Base-by-base conservation (phyloP, 2,888 invertebrate species). In the Myopa tessellatipennis region DNA sequence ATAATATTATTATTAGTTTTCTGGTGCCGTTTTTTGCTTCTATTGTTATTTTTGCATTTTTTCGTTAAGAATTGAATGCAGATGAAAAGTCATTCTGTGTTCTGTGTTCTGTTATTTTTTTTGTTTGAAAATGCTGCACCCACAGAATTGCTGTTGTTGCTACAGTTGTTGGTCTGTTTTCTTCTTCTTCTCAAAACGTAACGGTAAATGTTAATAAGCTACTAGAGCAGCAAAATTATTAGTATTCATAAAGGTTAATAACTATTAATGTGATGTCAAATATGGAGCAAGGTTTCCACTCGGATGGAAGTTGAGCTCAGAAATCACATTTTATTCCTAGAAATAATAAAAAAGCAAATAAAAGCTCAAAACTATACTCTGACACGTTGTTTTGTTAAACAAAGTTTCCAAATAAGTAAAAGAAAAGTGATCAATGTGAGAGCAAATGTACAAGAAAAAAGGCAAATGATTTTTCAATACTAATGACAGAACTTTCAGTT, bases 171-270 rank as follows among this genome's bases (percentile, higher is more conserved):
- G 26, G 58, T 50, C 18, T 50, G 50, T 45, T n/a, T 52, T 18
- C 36, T 58, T 45, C 6, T 58, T 58, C 34, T 6, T 10, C 34
- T 61, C 8, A 14, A 14, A 58, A 71, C 38, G 55, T 34, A 52
- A 71, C 70, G 52, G 70, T 55, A 55, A n/a, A 18, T 52, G 69
- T 69, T 38, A 52, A 34, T 52, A 45, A 18, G 69, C 26, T 69
- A 26, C 34, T 69, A 52, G 69, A 69, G 50, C 69, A 69, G 7
- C 8, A 4, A 45, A 18, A 45, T 45, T 8, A n/a, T 61, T 26
- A n/a, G 68, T n/a, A n/a, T 45, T 50, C 4, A 26, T 69, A 69
- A 69, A 69, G 69, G 69, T 69, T 69, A 69, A 68, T 16, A 12
- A 6, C n/a, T 50, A 68, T 45, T 45, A 68, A 69, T 50, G 45